Percentiles rank a stretch among this genome's conserved stretches.
phyloP scores from a whole-genome alignment of 2,888 invertebrate genomes.

The Asteroscopus sphinx region DNA sequence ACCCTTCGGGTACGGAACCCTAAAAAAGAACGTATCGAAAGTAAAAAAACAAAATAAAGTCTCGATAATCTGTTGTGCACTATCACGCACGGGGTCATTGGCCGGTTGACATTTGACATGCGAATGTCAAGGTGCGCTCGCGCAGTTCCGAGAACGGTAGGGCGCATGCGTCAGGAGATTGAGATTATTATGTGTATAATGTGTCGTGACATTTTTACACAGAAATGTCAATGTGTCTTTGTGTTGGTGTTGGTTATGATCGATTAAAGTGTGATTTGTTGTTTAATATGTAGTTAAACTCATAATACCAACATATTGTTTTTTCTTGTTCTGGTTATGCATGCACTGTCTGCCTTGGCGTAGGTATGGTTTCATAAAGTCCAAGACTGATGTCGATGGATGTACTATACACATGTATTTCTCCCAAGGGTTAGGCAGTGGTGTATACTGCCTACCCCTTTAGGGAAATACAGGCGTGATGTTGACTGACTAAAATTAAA shows the following conservation, averaged over 20 bases:
- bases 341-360: neutral
- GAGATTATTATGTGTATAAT: constrained; percentile 58
- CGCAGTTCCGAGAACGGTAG: constrained; percentile 67
- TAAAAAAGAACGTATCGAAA: constrained; percentile 47
- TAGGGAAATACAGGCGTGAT: too few relatives aligned
- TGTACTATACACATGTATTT: too few relatives aligned
- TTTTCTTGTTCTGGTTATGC: constrained; percentile 5
- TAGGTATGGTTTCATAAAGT: too few relatives aligned
- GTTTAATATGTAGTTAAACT: constrained; percentile 11
- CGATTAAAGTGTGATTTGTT: constrained; percentile 36
- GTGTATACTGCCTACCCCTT: too few relatives aligned
- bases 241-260: constrained; percentile 43
- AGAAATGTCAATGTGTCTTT: constrained; percentile 58
- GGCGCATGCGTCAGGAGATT: constrained; percentile 57
- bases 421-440: too few relatives aligned
- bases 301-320: constrained; percentile 4
- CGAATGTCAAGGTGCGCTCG: constrained; percentile 85
- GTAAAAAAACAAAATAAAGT: constrained; percentile 59
- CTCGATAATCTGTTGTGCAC: constrained; percentile 68
- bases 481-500: too few relatives aligned
- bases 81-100: constrained; percentile 79
- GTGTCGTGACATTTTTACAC: constrained; percentile 54
- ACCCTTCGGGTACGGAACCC: too few relatives aligned
- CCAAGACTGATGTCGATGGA: too few relatives aligned
- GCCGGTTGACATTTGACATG: constrained; percentile 87